Conservation (phyloP, 2,888 invertebrate genomes). For the Drosophila emarginata region DNA sequence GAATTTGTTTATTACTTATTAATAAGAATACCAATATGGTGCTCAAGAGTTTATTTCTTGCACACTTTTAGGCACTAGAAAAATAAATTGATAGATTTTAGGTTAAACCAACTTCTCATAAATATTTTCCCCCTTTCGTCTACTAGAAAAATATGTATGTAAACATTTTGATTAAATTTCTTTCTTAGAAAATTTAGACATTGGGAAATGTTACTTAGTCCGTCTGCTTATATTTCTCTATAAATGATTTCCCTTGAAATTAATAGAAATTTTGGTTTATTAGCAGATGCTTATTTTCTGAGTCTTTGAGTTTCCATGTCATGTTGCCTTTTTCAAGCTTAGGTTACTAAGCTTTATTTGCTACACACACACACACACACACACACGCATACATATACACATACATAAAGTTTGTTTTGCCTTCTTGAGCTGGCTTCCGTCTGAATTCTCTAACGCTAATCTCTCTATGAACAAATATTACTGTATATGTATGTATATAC, state of each 20-base stretch:
- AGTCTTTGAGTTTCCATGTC: background rate
- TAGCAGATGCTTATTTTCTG: constrained; percentile 6
- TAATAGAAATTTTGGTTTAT: constrained; percentile 6
- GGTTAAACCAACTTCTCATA: too few species aligned
- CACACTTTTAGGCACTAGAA: background rate
- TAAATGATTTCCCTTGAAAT: constrained; percentile 2
- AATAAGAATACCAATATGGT: background rate
- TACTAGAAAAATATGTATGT: background rate
- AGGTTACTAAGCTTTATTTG: constrained; percentile 8
- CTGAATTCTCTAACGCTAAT: constrained; percentile 37
- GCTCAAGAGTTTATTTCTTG: background rate
- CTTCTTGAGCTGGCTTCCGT: constrained; percentile 2
- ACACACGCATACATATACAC: background rate
- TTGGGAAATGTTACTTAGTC: too few species aligned
- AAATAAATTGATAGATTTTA: too few species aligned
- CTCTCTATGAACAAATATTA: constrained; percentile 34
- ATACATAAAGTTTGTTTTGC: background rate
- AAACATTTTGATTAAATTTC: background rate
- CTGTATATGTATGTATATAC: background rate
- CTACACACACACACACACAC: constrained; percentile 2
- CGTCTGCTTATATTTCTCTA: too few species aligned
- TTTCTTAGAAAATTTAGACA: background rate
- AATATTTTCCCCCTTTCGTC: background rate
- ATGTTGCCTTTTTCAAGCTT: background rate
- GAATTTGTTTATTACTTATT: background rate